Percentiles rank a stretch among this genome's conserved stretches.
phyloP scores from a whole-genome alignment of 2,888 invertebrate genomes.

The Rutpela maculata region DNA sequence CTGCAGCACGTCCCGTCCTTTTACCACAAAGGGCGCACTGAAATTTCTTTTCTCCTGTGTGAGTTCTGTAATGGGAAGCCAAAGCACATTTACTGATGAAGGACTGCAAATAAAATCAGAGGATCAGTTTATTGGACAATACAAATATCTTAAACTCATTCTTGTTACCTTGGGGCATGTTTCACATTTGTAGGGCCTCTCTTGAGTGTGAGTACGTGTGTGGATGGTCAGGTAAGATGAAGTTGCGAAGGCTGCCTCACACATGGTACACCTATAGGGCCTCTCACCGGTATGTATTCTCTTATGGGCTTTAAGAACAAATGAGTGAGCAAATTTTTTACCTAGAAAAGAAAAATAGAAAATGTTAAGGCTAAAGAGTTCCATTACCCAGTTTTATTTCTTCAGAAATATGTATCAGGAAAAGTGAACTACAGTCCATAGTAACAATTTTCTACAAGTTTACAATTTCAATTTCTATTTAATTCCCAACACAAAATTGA shows the following conservation, averaged over 20 bases:
- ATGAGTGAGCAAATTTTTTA: conserved; percentile 70
- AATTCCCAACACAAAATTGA: too few relatives aligned
- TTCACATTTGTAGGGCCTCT: conserved; percentile 69
- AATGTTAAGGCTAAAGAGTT: neutral
- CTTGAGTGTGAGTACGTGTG: conserved; percentile 69
- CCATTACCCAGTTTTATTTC: too few relatives aligned
- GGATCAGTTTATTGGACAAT: neutral
- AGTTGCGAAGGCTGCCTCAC: conserved; percentile 67
- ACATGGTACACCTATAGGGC: conserved; percentile 67
- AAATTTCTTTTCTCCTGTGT: conserved; percentile 70
- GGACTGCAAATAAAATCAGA: conserved; percentile 59
- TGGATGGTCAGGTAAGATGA: conserved; percentile 71
- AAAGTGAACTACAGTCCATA: too few relatives aligned
- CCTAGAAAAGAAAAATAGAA: conserved; percentile 54
- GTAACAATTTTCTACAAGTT: too few relatives aligned
- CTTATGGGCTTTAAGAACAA: conserved; percentile 68
- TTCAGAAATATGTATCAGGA: too few relatives aligned
- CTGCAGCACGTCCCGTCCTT: conserved; percentile 67
- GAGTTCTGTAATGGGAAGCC: conserved; percentile 67
- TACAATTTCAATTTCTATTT: too few relatives aligned
- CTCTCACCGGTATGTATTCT: conserved; percentile 70
- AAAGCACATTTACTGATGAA: conserved; percentile 70
- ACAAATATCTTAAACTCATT: neutral
- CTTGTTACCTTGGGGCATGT: conserved; percentile 66
- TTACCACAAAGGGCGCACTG: conserved; percentile 69